phyloP scores from a whole-genome alignment of 30 jellyfish, hydroid and myxozoan species.

The Mastigias papua region DNA sequence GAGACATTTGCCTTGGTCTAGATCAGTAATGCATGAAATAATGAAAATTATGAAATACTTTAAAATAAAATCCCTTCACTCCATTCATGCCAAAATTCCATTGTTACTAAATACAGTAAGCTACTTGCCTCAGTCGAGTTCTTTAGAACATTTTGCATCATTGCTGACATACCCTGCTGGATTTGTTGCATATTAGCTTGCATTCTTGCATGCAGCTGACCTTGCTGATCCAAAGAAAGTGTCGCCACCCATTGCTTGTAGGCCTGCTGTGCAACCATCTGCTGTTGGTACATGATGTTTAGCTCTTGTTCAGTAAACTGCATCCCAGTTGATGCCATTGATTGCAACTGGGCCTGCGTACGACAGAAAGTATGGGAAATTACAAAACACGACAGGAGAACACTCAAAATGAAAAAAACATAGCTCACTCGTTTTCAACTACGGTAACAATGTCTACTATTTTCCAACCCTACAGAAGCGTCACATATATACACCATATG shows the following conservation, averaged over 20 bases:
- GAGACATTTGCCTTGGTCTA: no score
- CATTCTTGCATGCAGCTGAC: conserved; percentile 97
- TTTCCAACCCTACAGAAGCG: no score
- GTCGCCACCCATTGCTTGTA: conserved; percentile 97
- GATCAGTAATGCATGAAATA: no score
- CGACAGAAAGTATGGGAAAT: neutral
- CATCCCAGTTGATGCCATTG: conserved; percentile 98
- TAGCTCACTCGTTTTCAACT: no score
- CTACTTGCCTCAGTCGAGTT: conserved; percentile 60
- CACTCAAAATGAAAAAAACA: no score
- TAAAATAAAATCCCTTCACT: no score
- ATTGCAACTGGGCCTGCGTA: conserved; percentile 89
- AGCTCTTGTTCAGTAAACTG: conserved; percentile 97
- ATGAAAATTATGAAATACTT: no score
- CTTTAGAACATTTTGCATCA: conserved; percentile 71
- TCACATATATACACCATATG: no score
- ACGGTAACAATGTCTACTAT: no score
- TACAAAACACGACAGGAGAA: neutral
- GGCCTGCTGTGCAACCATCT: conserved; percentile 96
- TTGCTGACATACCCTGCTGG: conserved; percentile 98
- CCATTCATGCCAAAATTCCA: no score
- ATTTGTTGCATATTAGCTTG: conserved; percentile 98
- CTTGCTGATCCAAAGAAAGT: conserved; percentile 95
- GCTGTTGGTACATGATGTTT: conserved; percentile 96
- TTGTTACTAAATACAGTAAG: no score